Conservation (phyloP, 2,113 vertebrate species). For the Myocastor coypus region DNA sequence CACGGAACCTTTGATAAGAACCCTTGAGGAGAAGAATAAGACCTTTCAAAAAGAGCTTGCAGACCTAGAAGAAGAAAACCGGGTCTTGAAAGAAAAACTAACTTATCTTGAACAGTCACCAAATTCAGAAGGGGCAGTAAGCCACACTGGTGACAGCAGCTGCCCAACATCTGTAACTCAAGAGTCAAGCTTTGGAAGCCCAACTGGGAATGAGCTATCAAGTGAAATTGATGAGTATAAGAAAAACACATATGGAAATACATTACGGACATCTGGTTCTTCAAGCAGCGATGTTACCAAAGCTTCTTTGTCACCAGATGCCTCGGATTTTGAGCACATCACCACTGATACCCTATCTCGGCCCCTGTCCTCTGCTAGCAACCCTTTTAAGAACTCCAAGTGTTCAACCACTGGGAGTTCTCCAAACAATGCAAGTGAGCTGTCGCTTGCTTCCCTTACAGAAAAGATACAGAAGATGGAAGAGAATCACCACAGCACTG, state of each 20-base stretch:
- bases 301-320: conserved; percentile 93
- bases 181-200: conserved; percentile 87
- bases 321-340: conserved; percentile 95
- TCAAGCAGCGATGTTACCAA: conserved; percentile 94
- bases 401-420: conserved; percentile 85
- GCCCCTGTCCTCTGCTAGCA: conserved; percentile 89
- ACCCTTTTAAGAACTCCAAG: conserved; percentile 84
- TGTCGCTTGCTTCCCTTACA: conserved; percentile 92
- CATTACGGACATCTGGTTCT: conserved; percentile 89
- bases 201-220: conserved; percentile 79
- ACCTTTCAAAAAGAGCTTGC: conserved; percentile 93
- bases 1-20: conserved; percentile 87
- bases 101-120: conserved; percentile 90
- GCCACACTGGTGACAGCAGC: conserved; percentile 87
- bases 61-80: conserved; percentile 93
- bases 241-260: conserved; percentile 65
- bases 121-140: conserved; percentile 85
- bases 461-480: conserved; percentile 97
- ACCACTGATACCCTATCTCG: conserved; percentile 88
- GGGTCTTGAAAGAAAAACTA: conserved; percentile 92
- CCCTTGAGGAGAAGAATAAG: conserved; percentile 93
- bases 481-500: conserved; percentile 96
- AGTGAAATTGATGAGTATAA: conserved; percentile 81
- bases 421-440: conserved; percentile 85
- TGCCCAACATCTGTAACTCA: conserved; percentile 86